Base-by-base conservation (phyloP, 2,113 vertebrate genomes). In the Lycocorax pyrrhopterus region DNA sequence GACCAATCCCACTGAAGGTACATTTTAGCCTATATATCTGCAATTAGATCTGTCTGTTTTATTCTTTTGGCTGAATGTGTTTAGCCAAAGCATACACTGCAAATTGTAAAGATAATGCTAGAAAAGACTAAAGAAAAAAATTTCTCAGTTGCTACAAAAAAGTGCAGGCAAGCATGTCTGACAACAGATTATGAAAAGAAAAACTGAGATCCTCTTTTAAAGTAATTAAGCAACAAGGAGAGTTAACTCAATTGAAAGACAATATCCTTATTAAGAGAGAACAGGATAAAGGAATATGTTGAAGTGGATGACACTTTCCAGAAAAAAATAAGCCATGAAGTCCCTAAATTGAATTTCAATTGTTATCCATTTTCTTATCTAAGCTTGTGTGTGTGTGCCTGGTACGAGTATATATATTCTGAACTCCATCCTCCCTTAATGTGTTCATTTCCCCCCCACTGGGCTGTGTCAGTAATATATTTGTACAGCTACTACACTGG, bases 201-300 rank as follows among this genome's bases (percentile, higher is more conserved):
- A 76, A 96, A 82, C 27, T 77, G 73, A 80, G 51, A 69, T 80
- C 39, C 27, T 79, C 55, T 79, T 75, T 69, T 53, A 84, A 91
- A 73, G 46, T 69, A 71, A 83, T 94, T 83, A 89, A 91, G 85
- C 75, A 87, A 63, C 66, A 66, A 66, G 55, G 43, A 78, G 66
- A 94, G 49, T 77, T 94, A 93, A 88, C 20, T 95, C 89, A 76
- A 87, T 60, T 86, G 84, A 80, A 94, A 96, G 92, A 92, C 76
- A 96, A 92, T 89, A 94, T 89, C 86, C 91, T 95, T 92, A 93
- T 96, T 91, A 75, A 73, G 60, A 52, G 37, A 73, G 52, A 88
- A 53, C 47, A 93, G 80, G 82, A 79, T 44, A 87, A 90, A 94
- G 37, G 9, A 88, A 17, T 35, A 35, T 69, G 30, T 60, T 82